Evolutionary conservation across 2,797 vertebrate species (phyloP).

Genomic region (Hemibagrus guttatus): DNA sequence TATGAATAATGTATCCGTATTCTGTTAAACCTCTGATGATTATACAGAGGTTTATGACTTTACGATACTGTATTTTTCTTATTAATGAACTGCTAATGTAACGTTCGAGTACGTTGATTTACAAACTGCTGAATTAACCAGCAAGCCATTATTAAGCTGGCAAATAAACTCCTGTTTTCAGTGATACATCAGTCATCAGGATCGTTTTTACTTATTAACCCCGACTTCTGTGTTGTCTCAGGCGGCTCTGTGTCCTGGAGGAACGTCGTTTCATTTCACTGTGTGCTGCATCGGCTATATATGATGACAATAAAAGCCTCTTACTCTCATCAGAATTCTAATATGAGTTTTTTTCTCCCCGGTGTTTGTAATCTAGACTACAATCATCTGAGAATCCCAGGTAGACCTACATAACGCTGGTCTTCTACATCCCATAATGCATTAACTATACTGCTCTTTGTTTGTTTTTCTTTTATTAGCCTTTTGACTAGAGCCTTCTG

Average conservation of each 20-base stretch:
- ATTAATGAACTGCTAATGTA: not conserved
- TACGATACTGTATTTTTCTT: not conserved
- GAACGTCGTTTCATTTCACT: too few species aligned
- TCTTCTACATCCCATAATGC: not conserved
- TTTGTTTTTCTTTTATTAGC: not conserved
- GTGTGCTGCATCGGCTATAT: too few species aligned
- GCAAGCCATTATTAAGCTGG: not conserved
- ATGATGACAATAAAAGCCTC: too few species aligned
- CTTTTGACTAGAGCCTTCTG: conserved; percentile 1
- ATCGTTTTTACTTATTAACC: too few species aligned
- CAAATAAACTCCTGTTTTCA: not conserved
- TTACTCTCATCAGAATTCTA: not conserved
- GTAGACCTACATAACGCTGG: not conserved
- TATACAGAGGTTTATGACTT: not conserved
- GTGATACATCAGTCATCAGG: too few species aligned
- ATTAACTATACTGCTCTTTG: not conserved
- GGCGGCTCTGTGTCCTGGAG: too few species aligned
- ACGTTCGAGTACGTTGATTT: not conserved
- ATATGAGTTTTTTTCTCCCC: not conserved
- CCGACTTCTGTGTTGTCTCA: too few species aligned
- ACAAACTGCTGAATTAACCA: not conserved
- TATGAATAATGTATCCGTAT: too few species aligned
- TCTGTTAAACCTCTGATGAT: too few species aligned
- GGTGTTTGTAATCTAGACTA: not conserved
- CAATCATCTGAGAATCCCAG: not conserved